A percentile compares a stretch with the other conserved stretches of the same genome.
Conservation (phyloP, 2,888 invertebrate genomes). For the Marronus borbonicus region DNA sequence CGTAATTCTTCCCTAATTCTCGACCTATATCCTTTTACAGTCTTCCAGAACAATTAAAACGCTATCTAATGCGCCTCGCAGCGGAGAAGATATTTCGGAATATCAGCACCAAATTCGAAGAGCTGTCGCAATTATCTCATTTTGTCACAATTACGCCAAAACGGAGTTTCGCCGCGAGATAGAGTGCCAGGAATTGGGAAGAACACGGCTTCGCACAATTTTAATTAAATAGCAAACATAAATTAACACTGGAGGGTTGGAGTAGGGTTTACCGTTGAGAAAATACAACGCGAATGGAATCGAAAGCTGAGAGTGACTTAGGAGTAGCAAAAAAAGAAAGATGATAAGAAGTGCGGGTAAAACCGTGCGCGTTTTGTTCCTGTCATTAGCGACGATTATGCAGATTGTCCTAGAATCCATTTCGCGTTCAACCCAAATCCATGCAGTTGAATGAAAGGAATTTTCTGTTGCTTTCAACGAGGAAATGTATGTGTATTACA, state of each 20-base stretch:
- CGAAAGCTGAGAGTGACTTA: neutral
- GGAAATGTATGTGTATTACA: neutral
- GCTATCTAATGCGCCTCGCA: neutral
- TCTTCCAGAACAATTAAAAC: slow-evolving; percentile 29
- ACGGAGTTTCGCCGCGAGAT: neutral
- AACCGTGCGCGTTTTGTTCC: neutral
- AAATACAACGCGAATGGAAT: neutral
- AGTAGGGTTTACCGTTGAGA: neutral
- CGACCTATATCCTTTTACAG: slow-evolving; percentile 8
- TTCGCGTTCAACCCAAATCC: neutral
- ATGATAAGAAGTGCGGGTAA: too few relatives aligned
- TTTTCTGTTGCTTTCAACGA: neutral
- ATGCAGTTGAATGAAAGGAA: neutral
- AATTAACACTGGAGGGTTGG: slow-evolving; percentile 20
- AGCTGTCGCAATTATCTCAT: slow-evolving; percentile 29
- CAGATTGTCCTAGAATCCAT: neutral
- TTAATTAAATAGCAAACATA: slow-evolving; percentile 42
- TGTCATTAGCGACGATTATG: neutral
- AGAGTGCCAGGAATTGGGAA: neutral
- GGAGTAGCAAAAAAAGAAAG: too few relatives aligned
- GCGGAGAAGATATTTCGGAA: slow-evolving; percentile 11
- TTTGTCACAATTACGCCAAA: slow-evolving; percentile 8
- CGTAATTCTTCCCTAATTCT: slow-evolving; percentile 11
- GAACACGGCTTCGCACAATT: neutral
- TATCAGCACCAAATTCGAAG: slow-evolving; percentile 29